Evolutionary conservation across 2,888 invertebrate species (phyloP), one percentile per base, ranked within the genome.

Genomic region (Drosophila helvetica): DNA sequence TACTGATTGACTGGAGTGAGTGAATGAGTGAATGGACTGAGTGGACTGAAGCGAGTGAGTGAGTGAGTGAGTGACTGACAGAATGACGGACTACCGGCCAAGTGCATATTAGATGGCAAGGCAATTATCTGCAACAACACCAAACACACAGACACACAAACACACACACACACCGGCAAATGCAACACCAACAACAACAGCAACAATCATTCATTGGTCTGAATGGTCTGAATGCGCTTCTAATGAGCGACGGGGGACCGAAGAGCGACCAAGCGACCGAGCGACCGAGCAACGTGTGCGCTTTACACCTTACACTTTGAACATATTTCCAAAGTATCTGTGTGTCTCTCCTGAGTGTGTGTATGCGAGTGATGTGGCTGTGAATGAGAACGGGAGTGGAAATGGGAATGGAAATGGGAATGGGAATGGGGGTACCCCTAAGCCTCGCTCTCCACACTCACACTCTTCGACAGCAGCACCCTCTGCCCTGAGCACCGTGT

Each of bases 21-120:
- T 10, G 59, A 51, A 27, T 27, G 58, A 45, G 51, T 63, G 54
- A 52, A 22, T 25, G 67, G 45, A 59, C 43, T 50, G 22, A 48
- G 19, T 42, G 43, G 59, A 43, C 19, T 53, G 68, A 19, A 10
- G 8, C 17, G 7, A 1, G 15, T 38, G 38, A 12, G 15, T 53
- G 53, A 52, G 50, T 58, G 47, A 25, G 27, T 58, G 65, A 43
- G 19, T 57, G 43, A 52, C 42, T 51, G 62, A 18, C 64, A 62
- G 75, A 45, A 61, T 74, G 75, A 64, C 53, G 80, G 63, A 75
- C 75, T 68, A 53, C 48, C 46, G 61, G 33, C 75, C 52, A 68
- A 75, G 69, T 75, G 78, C 78, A 78, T 75, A 75, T 75, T 78
- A 75, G 75, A 75, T 75, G 58, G 76, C 38, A 59, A 62, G 50